phyloP scores from a whole-genome alignment of 2,113 vertebrate species.

The Oncorhynchus mykiss region DNA sequence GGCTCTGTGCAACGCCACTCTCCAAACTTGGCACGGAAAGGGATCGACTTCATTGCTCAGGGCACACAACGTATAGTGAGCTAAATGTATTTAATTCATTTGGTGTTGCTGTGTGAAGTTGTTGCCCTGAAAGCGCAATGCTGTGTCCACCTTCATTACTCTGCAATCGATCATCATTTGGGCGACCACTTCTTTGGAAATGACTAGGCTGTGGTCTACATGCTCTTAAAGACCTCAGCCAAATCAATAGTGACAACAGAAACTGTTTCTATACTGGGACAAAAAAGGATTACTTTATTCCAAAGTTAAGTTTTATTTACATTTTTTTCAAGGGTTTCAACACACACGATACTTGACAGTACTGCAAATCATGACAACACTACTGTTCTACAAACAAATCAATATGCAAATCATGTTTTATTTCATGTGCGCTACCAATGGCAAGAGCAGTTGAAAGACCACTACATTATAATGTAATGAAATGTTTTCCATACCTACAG shows the following conservation, averaged over 20 bases:
- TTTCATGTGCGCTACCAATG: not conserved
- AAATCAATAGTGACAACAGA: slow-evolving; percentile 37
- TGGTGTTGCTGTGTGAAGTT: slow-evolving; percentile 49
- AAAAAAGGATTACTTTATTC: slow-evolving; percentile 2
- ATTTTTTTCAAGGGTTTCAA: not conserved
- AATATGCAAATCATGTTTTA: not conserved
- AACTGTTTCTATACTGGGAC: slow-evolving; percentile 26
- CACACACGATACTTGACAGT: not conserved
- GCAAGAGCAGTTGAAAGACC: not conserved
- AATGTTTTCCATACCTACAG: not conserved
- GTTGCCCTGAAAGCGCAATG: slow-evolving; percentile 50
- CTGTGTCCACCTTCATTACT: slow-evolving; percentile 49
- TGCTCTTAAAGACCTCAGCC: slow-evolving; percentile 18
- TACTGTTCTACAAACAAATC: not conserved
- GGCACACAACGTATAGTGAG: slow-evolving; percentile 54
- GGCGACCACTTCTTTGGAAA: slow-evolving; percentile 38
- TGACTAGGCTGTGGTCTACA: slow-evolving; percentile 39
- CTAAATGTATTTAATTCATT: slow-evolving; percentile 50
- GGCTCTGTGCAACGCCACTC: slow-evolving; percentile 51
- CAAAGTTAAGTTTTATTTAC: not conserved
- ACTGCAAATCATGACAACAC: not conserved
- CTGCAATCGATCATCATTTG: slow-evolving; percentile 60
- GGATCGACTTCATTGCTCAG: slow-evolving; percentile 52
- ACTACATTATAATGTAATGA: not conserved
- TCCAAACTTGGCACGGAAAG: slow-evolving; percentile 47